These are phyloP conservation scores for Lagopus leucura DNA, from an alignment of 2,113 vertebrate species.

Conservation along the genomic window DNA sequence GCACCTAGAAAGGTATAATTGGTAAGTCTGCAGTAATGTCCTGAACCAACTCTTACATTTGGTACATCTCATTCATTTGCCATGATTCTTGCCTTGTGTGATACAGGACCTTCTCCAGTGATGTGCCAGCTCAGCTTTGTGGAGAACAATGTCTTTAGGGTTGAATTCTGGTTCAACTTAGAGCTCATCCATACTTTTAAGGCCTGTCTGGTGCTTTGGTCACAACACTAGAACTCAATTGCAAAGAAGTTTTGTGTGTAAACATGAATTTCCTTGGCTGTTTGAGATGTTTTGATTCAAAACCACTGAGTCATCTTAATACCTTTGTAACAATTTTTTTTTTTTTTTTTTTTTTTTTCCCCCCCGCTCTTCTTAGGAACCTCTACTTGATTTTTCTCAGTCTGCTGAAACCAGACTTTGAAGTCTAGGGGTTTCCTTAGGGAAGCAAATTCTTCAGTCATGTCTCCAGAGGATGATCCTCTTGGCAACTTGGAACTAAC, in stretches of 20 bases:
- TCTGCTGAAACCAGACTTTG: neutral
- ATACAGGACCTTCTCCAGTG: neutral
- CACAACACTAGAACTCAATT: neutral
- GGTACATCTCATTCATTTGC: neutral
- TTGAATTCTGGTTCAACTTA: neutral
- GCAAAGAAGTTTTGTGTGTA: neutral
- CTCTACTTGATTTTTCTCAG: neutral
- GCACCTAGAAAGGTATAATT: neutral
- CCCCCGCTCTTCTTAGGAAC: neutral
- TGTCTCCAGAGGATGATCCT: neutral
- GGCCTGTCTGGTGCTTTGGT: neutral
- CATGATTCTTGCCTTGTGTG: neutral
- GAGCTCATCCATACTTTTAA: accelerated
- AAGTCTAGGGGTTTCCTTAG: neutral
- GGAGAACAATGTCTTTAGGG: neutral
- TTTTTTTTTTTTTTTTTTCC: neutral
- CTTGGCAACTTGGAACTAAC: neutral
- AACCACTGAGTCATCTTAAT: neutral
- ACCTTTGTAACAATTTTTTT: neutral
- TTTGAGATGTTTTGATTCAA: neutral
- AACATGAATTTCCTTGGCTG: neutral
- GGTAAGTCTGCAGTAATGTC: neutral
- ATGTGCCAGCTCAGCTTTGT: neutral
- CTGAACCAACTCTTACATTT: neutral
- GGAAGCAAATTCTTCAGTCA: neutral